Base-by-base conservation (phyloP, 2,888 invertebrate genomes). In the Anorthoa munda region DNA sequence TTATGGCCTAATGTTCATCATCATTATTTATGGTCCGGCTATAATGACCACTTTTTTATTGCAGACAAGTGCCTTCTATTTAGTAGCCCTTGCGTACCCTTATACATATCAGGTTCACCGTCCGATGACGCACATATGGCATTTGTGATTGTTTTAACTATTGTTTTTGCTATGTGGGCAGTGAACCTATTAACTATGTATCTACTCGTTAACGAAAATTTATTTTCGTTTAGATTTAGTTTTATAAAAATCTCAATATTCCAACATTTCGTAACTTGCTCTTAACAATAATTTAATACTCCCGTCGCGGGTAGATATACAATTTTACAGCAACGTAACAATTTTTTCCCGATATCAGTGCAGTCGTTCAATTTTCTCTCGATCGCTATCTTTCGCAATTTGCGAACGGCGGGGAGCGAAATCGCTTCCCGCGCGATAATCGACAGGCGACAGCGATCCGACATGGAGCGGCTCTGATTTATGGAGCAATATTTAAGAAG, bases 391-490 rank as follows among this genome's bases (percentile, higher is more conserved):
- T 87, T 88, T 85, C 81, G 86, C 90, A 85, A 89, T 91, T 91
- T 90, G 90, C 75, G 83, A 86, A 84, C 83, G 81, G 77, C 77
- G 81, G 81, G 81, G 81, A 87, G 84, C 82, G 80, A 89, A 92
- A 90, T 89, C 89, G 90, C 89, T 91, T 87, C 84, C 88, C 86
- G 88, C 87, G 91, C 88, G 91, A 92, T 93, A 94, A 94, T 94
- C 93, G 94, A 94, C 93, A 93, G 86, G 92, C 93, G 93, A 91
- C 92, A 91, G 91, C 92, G 92, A 90, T 90, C 87, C 88, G 85
- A 86, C 87, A 84, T 83, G 86, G 82, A 87, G 87, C 84, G 84
- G 83, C 87, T 84, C 91, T 91, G 93, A 94, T 94, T 94, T 94
- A 94, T 93, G 91, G 92, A 88, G 90, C 92, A 92, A 93, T 93